Base-by-base conservation (phyloP, 2,113 vertebrate genomes). In the Melospiza melodia region DNA sequence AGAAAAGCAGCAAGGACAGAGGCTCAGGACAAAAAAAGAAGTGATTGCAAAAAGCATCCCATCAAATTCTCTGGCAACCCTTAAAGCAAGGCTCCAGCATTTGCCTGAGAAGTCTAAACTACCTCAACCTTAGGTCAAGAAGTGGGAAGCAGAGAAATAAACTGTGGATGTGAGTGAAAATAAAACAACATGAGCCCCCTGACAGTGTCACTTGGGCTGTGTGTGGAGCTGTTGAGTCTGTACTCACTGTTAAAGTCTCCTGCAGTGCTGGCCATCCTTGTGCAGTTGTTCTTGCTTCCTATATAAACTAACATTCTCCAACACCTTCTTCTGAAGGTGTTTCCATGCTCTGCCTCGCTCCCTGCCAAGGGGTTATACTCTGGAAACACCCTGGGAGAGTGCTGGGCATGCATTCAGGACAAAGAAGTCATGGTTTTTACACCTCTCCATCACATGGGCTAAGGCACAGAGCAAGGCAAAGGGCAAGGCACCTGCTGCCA, bases 111-210 rank as follows among this genome's bases (percentile, higher is more conserved):
- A 86, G 46, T 46, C 33, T 89, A 86, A 92, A 84, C 30, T 20
- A 84, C 6, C 9, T 24, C 51, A 91, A 33, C 65, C 87, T 83
- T 63, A 92, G 94, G 88, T 94, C 92, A 96, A 62, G 52, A 76
- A 93, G 92, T 95, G 72, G 90, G 90, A 96, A 84, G 83, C 49
- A 93, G 54, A 90, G 79, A 96, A 94, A 81, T 94, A 95, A 97
- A 96, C 96, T 57, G 61, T 90, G 71, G 43, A 58, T 80, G 35
- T 73, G 52, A 94, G 44, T 43, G 48, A 82, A 94, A 95, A 95
- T 84, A 90, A 89, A 94, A 78, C 65, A 92, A 81, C 69, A 61
- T 59, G 33, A 28, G 5, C 6, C 8, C 35, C n/a, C 33, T 3
- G 21, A 27, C 58, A 68, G 69, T 3, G 74, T 78, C 76, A 33